phyloP scores from a whole-genome alignment of 2,113 vertebrate genomes.

The Passerina amoena region DNA sequence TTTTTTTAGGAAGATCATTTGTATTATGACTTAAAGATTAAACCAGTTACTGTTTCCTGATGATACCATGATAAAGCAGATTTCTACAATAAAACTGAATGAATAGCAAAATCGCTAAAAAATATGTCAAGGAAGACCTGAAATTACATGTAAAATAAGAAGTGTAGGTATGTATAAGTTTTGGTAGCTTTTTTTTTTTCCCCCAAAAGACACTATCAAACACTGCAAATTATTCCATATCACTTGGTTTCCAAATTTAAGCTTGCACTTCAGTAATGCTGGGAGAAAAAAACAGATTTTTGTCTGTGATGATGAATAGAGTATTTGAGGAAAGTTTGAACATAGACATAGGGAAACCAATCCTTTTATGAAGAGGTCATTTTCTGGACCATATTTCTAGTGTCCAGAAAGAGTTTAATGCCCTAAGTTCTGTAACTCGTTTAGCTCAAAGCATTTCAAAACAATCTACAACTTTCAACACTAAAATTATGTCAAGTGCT shows the following conservation, averaged over 20 bases:
- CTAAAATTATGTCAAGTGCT: not conserved
- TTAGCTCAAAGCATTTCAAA: not conserved
- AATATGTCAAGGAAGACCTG: not conserved
- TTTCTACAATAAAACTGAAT: not conserved
- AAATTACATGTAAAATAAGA: not conserved
- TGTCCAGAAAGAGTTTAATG: slow-evolving; percentile 9
- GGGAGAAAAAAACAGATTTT: not conserved
- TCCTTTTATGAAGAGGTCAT: slow-evolving; percentile 40
- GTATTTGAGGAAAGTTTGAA: not conserved
- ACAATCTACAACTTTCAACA: not conserved
- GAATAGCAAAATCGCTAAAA: not conserved
- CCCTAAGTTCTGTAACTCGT: not conserved
- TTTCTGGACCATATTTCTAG: slow-evolving; percentile 29
- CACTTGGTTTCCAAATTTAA: not conserved
- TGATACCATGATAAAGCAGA: not conserved
- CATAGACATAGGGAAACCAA: slow-evolving; percentile 1
- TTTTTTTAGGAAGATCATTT: not conserved
- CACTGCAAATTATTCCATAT: not conserved
- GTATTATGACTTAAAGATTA: not conserved
- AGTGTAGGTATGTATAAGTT: not conserved
- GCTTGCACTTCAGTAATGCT: not conserved
- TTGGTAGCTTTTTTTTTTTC: not conserved
- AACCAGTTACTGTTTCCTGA: not conserved
- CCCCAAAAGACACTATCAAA: not conserved
- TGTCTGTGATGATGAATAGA: not conserved